Conservation (phyloP, 2,797 vertebrate genomes). For the Poeciliopsis gracilis region DNA sequence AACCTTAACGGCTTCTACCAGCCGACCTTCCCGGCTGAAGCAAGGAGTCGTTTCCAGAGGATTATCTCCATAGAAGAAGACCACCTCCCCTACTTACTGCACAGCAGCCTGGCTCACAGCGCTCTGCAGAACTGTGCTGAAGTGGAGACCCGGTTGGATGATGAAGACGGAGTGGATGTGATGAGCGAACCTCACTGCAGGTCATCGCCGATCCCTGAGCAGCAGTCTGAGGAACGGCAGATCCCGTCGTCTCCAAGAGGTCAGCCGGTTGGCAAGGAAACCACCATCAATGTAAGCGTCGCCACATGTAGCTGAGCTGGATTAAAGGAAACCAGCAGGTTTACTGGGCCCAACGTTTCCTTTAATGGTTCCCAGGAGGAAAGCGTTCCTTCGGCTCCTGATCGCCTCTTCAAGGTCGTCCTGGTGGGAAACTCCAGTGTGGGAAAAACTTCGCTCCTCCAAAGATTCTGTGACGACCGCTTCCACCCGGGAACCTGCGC, state of each 20-base stretch:
- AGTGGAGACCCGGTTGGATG: slow-evolving; percentile 56
- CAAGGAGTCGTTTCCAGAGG: slow-evolving; percentile 78
- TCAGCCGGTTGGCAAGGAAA: slow-evolving; percentile 90
- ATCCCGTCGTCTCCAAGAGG: slow-evolving; percentile 79
- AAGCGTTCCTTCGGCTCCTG: slow-evolving; percentile 69
- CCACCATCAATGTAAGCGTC: slow-evolving; percentile 79
- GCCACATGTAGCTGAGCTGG: not conserved
- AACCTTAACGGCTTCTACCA: slow-evolving; percentile 64
- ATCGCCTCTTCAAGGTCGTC: slow-evolving; percentile 92
- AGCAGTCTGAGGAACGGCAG: slow-evolving; percentile 12
- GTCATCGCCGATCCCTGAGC: slow-evolving; percentile 23
- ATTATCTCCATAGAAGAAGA: slow-evolving; percentile 98
- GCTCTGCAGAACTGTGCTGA: slow-evolving; percentile 75
- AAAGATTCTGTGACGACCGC: slow-evolving; percentile 85
- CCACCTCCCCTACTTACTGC: slow-evolving; percentile 87
- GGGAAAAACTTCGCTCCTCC: slow-evolving; percentile 92
- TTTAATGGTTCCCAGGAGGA: slow-evolving; percentile 78
- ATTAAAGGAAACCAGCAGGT: not conserved
- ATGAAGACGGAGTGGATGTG: slow-evolving; percentile 65
- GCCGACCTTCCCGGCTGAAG: slow-evolving; percentile 41
- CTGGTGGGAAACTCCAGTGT: slow-evolving; percentile 92
- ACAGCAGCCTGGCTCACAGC: slow-evolving; percentile 51
- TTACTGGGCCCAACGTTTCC: not conserved
- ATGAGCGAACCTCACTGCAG: slow-evolving; percentile 67
- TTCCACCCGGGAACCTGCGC: slow-evolving; percentile 86